These are phyloP conservation scores for Melanogrammus aeglefinus DNA, from an alignment of 2,797 vertebrate species.

Conservation along the genomic window DNA sequence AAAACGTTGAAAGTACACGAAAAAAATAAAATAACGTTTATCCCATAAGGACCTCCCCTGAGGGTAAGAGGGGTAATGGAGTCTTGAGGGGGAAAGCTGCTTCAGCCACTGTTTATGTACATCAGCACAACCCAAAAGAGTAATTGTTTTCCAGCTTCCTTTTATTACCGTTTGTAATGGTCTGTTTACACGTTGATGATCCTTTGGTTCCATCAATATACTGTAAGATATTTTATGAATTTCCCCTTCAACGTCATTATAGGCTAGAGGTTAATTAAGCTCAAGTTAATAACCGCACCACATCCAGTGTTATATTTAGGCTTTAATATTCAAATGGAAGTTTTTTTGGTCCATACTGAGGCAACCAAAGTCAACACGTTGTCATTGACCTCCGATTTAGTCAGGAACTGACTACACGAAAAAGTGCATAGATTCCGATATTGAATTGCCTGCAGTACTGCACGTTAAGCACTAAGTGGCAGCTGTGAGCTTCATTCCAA, in stretches of 20 bases:
- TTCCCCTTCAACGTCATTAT: not conserved
- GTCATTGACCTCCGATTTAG: not conserved
- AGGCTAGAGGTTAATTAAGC: not conserved
- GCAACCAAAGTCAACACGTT: not conserved
- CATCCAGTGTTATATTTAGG: not conserved
- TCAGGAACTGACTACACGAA: not conserved
- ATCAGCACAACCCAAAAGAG: not conserved
- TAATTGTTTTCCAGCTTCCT: not conserved
- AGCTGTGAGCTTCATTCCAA: slow-evolving; percentile 35
- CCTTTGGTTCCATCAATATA: not conserved
- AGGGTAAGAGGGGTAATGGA: slow-evolving; percentile 34
- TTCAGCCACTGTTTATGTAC: not conserved
- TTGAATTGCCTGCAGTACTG: slow-evolving; percentile 40
- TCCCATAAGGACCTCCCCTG: slow-evolving; percentile 1
- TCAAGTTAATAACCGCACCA: not conserved
- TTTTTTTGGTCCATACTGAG: not conserved
- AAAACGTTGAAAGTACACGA: slow-evolving; percentile 13
- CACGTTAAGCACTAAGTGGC: slow-evolving; percentile 59
- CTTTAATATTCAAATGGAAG: not conserved
- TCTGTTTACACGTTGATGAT: not conserved
- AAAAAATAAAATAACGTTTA: slow-evolving; percentile 3
- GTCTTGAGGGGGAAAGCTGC: not conserved
- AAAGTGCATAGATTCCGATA: not conserved
- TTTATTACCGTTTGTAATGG: not conserved
- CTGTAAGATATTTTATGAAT: not conserved